Conservation (phyloP, 1,140 invertebrate species). For the Helicoverpa zea region DNA sequence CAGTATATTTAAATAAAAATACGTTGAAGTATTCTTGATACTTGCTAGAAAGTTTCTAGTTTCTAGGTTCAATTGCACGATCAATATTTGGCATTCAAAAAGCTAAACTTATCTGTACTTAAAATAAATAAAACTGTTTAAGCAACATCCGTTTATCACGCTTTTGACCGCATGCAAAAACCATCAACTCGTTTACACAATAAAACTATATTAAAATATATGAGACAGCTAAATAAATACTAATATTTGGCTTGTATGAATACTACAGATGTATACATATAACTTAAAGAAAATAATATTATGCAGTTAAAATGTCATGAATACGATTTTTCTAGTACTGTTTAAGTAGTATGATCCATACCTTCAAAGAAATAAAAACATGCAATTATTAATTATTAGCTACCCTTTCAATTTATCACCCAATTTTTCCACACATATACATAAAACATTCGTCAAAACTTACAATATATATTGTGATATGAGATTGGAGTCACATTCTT, state of each 20-base stretch:
- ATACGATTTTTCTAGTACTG: no score
- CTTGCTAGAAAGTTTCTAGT: neutral
- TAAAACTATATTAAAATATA: slow-evolving; percentile 15
- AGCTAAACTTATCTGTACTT: neutral
- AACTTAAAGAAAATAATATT: slow-evolving; percentile 19
- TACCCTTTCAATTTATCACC: neutral
- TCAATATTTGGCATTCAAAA: slow-evolving; percentile 25
- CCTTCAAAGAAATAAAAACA: no score
- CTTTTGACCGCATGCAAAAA: neutral
- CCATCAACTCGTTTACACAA: slow-evolving; percentile 5
- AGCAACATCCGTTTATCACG: slow-evolving; percentile 18
- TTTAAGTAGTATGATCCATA: neutral
- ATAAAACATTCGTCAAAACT: neutral
- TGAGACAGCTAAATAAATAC: slow-evolving; percentile 54
- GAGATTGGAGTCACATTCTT: neutral
- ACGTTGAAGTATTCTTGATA: neutral
- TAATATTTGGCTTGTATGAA: slow-evolving; percentile 71
- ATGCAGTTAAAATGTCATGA: neutral
- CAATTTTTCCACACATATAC: neutral
- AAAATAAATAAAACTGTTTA: slow-evolving; percentile 9
- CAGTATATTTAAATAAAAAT: neutral
- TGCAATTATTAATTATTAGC: neutral
- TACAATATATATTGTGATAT: slow-evolving; percentile 15
- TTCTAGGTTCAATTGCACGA: neutral
- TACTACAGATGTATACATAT: slow-evolving; percentile 58